Base-by-base conservation (phyloP, 2,888 invertebrate species). In the Hetaerina titia region DNA sequence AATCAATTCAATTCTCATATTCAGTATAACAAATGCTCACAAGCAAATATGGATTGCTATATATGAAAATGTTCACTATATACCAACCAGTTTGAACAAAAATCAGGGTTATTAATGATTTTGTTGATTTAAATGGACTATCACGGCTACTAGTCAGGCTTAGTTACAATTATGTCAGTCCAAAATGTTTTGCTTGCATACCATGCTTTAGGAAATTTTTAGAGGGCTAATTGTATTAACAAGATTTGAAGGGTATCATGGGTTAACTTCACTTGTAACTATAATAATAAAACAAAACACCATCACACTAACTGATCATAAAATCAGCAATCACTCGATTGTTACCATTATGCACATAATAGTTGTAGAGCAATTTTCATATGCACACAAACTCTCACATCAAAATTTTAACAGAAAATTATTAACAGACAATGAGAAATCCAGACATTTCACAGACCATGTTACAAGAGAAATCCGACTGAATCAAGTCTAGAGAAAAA, bases 271-370 rank as follows among this genome's bases (percentile, higher is more conserved):
- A 56, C 92, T 92, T 57, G 31, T 31, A 56, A 92, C 56, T 92
- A 92, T 92, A 56, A n/a, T 69, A n/a, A 92, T 74, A 69, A 31
- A 92, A 92, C 92, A 92, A 64, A 90, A 64, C 63, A 64, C 56
- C 89, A 89, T 64, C 56, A 57, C 56, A 69, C 69, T 92, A 64
- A 90, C 63, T 64, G 64, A 64, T 22, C 45, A 45, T 90, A 90
- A 92, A 92, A 45, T 63, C 90, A 90, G 90, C 90, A 90, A 74
- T 92, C 69, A 74, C 69, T 92, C 92, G 56, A 92, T 56, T n/a
- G n/a, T 92, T 69, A 74, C 69, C 56, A 92, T 92, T 69, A 45
- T 56, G 92, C 22, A 69, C 57, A 56, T 69, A 45, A 92, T 92
- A 63, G 63, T 63, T 63, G 90, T 8, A 92, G 22, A 69, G 69